These are phyloP conservation scores for Oscheius onirici DNA, from an alignment of 2,888 invertebrate genomes.

Conservation along the genomic window DNA sequence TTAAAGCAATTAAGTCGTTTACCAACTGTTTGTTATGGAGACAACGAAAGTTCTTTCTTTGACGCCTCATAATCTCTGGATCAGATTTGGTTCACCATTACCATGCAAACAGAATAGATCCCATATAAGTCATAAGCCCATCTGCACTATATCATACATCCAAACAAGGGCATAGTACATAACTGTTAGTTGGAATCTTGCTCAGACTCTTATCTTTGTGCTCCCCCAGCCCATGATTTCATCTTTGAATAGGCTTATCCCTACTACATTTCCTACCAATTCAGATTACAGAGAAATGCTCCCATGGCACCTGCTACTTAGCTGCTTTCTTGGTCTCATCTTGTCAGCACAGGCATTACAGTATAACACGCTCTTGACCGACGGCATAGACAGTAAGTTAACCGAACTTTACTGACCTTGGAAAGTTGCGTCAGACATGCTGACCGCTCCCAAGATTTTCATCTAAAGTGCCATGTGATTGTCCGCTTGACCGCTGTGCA, in stretches of 20 bases:
- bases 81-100: too few relatives aligned
- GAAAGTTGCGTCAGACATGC: neutral
- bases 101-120: too few relatives aligned
- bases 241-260: neutral
- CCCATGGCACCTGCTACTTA: neutral
- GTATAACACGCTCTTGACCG: neutral
- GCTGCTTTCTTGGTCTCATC: neutral
- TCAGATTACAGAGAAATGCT: neutral
- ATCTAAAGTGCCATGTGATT: constrained; percentile 18
- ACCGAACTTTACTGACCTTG: constrained; percentile 4
- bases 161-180: too few relatives aligned
- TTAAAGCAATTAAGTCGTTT: too few relatives aligned
- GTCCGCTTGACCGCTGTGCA: constrained; percentile 13
- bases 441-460: constrained; percentile 12
- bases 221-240: neutral
- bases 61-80: too few relatives aligned
- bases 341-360: too few relatives aligned
- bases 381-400: constrained; percentile 19
- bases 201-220: neutral
- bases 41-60: too few relatives aligned
- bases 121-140: too few relatives aligned
- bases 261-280: neutral
- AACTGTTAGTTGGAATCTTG: too few relatives aligned
- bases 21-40: too few relatives aligned
- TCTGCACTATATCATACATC: too few relatives aligned